Evolutionary conservation across 2,888 invertebrate species (phyloP).

Genomic region (Artemia sinica): DNA sequence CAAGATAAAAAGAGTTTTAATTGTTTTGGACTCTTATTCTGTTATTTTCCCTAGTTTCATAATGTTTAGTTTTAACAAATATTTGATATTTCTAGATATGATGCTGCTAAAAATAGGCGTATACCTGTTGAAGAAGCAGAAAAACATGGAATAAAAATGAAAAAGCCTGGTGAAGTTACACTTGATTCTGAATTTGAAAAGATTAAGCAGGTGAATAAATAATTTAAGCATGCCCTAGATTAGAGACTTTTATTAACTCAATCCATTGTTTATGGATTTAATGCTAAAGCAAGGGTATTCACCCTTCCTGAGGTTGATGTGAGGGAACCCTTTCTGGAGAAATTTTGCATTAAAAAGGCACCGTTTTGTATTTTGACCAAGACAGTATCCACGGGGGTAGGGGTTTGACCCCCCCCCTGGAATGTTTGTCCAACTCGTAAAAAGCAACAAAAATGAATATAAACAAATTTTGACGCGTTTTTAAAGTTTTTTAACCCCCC

Average conservation of each 20-base stretch:
- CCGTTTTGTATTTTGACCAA: too few relatives aligned
- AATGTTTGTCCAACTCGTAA: too few relatives aligned
- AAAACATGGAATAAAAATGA: constrained; percentile 47
- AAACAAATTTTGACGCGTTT: too few relatives aligned
- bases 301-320: too few relatives aligned
- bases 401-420: too few relatives aligned
- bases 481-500: too few relatives aligned
- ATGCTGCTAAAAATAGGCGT: neutral
- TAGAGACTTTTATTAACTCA: neutral
- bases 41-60: neutral
- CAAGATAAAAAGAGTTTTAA: neutral
- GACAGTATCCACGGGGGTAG: too few relatives aligned
- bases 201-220: constrained; percentile 37
- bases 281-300: too few relatives aligned
- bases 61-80: neutral
- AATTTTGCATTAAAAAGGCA: too few relatives aligned
- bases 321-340: too few relatives aligned
- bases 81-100: neutral
- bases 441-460: too few relatives aligned
- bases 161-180: constrained; percentile 47
- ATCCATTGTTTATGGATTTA: constrained; percentile 20
- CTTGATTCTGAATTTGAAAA: constrained; percentile 56
- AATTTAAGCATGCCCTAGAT: neutral
- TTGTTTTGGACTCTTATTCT: neutral
- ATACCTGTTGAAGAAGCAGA: constrained; percentile 45